Base-by-base conservation (phyloP, 2,113 vertebrate species). In the Microcebus jonahi region DNA sequence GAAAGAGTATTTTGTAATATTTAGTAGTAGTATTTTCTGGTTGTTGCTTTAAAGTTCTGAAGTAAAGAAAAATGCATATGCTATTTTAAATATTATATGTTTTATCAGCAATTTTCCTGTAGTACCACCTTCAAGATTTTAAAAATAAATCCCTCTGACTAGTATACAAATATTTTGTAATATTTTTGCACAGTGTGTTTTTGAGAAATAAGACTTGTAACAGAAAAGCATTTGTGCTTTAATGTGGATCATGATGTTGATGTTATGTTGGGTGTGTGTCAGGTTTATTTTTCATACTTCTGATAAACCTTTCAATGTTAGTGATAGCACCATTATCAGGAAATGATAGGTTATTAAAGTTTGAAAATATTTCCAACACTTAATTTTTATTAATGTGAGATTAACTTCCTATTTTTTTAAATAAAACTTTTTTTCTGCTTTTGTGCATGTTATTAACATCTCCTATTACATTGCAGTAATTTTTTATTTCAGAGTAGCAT, bases 221-320 rank as follows among this genome's bases (percentile, higher is more conserved):
- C 17, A 36, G 53, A 85, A 84, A 94, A 91, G 67, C 59, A 1
- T 84, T 86, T 93, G 39, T 91, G 77, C 21, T 79, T 59, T 97
- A 89, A 67, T 36, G n/a, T 59, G 88, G n/a, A 63, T 61, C 7
- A 42, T 80, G 36, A 45, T 75, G 1, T 88, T 92, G 57, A 10
- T 85, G 27, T 94, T 76, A 61, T 25, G 0, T 91, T 94, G 15
- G 39, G 12, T 94, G 93, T 76, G 50, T 29, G 0, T 91, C 91
- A 13, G n/a, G 14, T 94, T 61, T 97, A 48, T 63, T 95, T 97
- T 92, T 97, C 48, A 84, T 88, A 55, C 17, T 95, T 95, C 48
- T 27, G 23, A 6, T 96, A 93, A 39, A 71, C 15, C 31, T 96
- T 95, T 97, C 20, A 31, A 4, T 10, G 17, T 85, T 53, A 84